Evolutionary conservation across 2,888 invertebrate species (phyloP).

Genomic region (Drosophila maculinotata): DNA sequence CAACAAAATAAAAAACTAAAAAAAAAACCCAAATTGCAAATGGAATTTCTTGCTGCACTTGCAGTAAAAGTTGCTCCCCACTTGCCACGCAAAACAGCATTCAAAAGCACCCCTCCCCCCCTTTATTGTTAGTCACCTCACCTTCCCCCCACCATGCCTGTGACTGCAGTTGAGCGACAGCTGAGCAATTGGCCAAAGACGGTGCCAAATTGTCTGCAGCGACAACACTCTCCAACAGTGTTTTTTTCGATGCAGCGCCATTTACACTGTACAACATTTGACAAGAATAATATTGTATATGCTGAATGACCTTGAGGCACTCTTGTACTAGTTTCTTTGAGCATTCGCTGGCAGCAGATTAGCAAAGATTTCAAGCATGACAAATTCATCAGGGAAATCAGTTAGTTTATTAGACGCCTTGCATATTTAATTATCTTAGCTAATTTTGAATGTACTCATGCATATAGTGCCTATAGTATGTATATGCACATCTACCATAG

Average conservation of each 20-base stretch:
- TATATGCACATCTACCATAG: too few species aligned
- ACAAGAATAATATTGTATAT: too few species aligned
- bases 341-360: too few species aligned
- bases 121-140: neutral
- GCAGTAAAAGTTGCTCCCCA: conserved; percentile 67
- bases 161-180: conserved; percentile 24
- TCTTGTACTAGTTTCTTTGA: too few species aligned
- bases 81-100: conserved; percentile 32
- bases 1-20: conserved; percentile 21
- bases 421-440: too few species aligned
- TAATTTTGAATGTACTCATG: too few species aligned
- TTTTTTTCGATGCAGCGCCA: neutral
- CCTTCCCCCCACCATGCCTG: neutral
- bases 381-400: too few species aligned
- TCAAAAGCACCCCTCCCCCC: conserved; percentile 18
- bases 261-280: neutral
- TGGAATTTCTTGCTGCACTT: conserved; percentile 56
- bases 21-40: conserved; percentile 30
- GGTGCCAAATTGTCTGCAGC: conserved; percentile 46
- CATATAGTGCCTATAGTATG: too few species aligned
- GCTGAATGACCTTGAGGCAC: too few species aligned
- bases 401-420: too few species aligned
- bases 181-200: conserved; percentile 22
- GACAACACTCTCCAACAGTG: conserved; percentile 12
- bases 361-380: too few species aligned